Conservation (phyloP, 2,113 vertebrate genomes). For the Corythoichthys intestinalis region DNA sequence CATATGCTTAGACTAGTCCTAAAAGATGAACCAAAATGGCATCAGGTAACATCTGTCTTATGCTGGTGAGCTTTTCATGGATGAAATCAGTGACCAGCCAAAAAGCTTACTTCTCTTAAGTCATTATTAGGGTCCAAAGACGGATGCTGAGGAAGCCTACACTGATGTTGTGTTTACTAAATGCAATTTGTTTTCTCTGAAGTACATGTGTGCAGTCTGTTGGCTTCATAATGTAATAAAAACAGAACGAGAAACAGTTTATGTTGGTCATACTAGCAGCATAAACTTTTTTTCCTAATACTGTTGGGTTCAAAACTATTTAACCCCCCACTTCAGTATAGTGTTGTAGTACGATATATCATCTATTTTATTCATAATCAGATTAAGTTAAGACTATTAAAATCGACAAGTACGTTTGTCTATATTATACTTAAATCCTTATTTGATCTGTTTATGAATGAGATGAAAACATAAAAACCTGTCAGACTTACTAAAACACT, state of each 20-base stretch:
- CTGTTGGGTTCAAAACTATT: no score
- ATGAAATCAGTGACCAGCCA: not conserved
- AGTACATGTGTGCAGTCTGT: conserved; percentile 50
- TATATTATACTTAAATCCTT: no score
- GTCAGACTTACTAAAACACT: no score
- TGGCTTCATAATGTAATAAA: conserved; percentile 48
- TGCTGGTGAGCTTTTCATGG: not conserved
- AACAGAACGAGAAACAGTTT: not conserved
- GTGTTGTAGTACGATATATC: no score
- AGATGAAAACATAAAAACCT: no score
- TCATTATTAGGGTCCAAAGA: not conserved
- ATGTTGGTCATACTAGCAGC: no score
- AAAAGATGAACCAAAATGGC: conserved; percentile 5
- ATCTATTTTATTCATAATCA: no score
- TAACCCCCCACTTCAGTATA: no score
- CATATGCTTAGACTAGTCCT: conserved; percentile 29
- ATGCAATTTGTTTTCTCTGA: conserved; percentile 41
- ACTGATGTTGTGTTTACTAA: conserved; percentile 42
- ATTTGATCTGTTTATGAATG: no score
- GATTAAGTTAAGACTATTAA: no score
- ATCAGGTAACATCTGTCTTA: not conserved
- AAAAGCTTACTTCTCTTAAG: not conserved
- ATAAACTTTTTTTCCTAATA: no score
- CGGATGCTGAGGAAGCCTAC: conserved; percentile 20
- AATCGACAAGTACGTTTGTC: no score